These are phyloP conservation scores for Turdus rufiventris DNA, from an alignment of 2,113 vertebrate genomes.

Conservation along the genomic window DNA sequence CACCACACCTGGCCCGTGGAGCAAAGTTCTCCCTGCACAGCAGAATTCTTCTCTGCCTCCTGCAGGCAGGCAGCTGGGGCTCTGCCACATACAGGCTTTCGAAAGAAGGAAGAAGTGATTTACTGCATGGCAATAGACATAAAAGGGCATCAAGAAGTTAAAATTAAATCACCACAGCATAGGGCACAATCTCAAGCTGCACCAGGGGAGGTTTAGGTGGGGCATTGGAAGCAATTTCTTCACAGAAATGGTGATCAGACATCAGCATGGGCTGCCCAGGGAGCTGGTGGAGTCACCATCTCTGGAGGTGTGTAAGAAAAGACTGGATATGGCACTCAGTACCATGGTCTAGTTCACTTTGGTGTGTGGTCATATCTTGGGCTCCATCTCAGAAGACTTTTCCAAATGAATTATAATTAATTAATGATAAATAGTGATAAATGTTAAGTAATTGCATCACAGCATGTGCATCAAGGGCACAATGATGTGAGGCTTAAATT, in stretches of 20 bases:
- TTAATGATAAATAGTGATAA: neutral
- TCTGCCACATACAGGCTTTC: neutral
- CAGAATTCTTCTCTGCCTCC: neutral
- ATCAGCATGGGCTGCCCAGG: neutral
- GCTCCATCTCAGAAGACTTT: neutral
- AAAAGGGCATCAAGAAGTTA: neutral
- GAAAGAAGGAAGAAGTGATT: neutral
- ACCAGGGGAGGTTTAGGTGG: neutral
- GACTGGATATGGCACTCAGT: neutral
- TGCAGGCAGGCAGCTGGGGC: neutral
- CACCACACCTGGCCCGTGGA: neutral
- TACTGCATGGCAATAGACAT: neutral
- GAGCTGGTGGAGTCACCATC: neutral
- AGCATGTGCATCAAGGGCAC: neutral
- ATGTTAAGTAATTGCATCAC: neutral
- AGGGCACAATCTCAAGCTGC: neutral
- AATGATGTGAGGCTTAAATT: neutral
- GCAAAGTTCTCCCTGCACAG: neutral
- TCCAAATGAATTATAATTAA: neutral
- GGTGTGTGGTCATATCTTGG: neutral
- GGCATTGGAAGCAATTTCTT: neutral
- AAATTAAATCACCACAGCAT: neutral
- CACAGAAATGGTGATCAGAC: neutral
- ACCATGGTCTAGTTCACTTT: rapidly evolving
- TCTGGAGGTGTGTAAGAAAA: neutral